A percentile compares a stretch with the other conserved stretches of the same genome.
Conservation (phyloP, 2,888 invertebrate genomes). For the Cataglyphis cursor region DNA sequence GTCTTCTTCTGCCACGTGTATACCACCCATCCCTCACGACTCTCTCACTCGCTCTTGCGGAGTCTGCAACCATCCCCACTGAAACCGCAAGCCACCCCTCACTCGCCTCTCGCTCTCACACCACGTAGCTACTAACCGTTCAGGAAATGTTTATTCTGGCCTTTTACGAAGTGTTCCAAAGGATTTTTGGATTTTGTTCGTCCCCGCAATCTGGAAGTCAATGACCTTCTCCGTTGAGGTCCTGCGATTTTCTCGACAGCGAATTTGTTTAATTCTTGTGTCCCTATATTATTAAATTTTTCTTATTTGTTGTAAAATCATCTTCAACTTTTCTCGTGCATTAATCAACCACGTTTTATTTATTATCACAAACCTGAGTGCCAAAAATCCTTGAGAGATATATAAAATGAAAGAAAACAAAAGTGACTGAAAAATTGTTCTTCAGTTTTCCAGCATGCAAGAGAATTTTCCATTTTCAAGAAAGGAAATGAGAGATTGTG, state of each 20-base stretch:
- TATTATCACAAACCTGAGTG: neutral
- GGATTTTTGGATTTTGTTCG: conserved; percentile 80
- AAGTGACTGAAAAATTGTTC: neutral
- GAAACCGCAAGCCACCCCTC: conserved; percentile 82
- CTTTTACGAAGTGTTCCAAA: conserved; percentile 77
- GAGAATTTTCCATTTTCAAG: neutral
- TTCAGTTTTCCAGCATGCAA: neutral
- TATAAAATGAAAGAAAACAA: neutral
- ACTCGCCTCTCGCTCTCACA: conserved; percentile 69
- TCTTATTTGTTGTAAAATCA: conserved; percentile 17
- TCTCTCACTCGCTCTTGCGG: conserved; percentile 72
- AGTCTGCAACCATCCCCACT: conserved; percentile 79
- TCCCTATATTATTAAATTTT: neutral
- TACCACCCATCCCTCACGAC: conserved; percentile 44
- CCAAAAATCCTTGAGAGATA: neutral
- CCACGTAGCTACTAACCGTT: conserved; percentile 82
- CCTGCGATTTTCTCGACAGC: conserved; percentile 22
- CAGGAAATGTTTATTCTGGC: conserved; percentile 83
- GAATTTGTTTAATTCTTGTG: conserved; percentile 1
- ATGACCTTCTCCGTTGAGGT: conserved; percentile 54
- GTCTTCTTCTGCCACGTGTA: conserved; percentile 65
- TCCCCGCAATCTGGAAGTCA: conserved; percentile 68
- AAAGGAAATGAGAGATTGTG: neutral
- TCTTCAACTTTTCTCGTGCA: neutral
- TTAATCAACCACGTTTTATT: neutral